These are phyloP conservation scores for Meda fulgida DNA, from an alignment of 2,797 vertebrate species.

Conservation along the genomic window DNA sequence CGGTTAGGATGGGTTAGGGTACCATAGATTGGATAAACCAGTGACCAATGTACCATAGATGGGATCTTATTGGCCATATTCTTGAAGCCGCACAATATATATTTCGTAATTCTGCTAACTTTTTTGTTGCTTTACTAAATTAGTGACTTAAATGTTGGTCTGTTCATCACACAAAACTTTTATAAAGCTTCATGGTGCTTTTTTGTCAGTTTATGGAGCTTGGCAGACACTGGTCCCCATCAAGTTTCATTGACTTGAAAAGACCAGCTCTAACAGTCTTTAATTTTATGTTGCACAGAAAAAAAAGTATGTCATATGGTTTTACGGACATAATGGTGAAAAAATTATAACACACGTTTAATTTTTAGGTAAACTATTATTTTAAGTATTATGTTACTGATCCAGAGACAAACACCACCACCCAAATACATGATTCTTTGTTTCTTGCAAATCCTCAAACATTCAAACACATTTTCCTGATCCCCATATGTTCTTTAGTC, in stretches of 20 bases:
- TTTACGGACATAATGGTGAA: background rate
- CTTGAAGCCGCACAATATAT: background rate
- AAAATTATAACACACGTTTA: background rate
- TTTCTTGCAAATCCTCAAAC: conserved; percentile 20
- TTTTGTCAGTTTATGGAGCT: background rate
- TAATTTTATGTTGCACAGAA: background rate
- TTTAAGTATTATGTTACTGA: conserved; percentile 12
- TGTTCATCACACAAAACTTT: background rate
- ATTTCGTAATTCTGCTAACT: background rate
- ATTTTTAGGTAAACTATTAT: background rate
- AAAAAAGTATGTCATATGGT: background rate
- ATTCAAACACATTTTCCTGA: background rate
- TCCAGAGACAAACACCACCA: background rate
- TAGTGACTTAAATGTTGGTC: background rate
- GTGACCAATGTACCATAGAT: background rate
- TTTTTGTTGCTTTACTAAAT: background rate
- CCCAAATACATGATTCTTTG: background rate
- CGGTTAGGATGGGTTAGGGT: too few species aligned
- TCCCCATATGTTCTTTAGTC: conserved; percentile 2
- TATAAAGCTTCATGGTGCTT: background rate
- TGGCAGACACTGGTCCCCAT: background rate
- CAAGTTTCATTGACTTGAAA: background rate
- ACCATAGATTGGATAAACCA: background rate
- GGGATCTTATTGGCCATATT: background rate
- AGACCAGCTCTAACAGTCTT: background rate